Base-by-base conservation (phyloP, 2,113 vertebrate species). In the Hepsetus odoe region DNA sequence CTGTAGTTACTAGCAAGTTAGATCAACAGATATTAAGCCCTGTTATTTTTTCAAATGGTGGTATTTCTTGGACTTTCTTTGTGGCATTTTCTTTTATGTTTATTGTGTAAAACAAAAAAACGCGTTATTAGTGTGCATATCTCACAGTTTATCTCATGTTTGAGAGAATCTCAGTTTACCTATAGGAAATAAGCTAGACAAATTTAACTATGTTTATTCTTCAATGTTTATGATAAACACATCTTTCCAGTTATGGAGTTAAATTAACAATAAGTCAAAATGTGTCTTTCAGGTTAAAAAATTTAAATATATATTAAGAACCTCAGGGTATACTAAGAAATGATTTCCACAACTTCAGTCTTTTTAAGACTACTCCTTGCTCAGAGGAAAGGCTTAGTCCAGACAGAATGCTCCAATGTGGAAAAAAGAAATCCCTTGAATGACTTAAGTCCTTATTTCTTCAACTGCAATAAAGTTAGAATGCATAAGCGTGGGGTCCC, bases 61-160 rank as follows among this genome's bases (percentile, higher is more conserved):
- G 55, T 88, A 78, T 65, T 51, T 53, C 62, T 58, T 75, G 49
- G 49, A 79, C 78, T 84, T 85, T 74, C 24, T 79, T 77, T 64
- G 74, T 83, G 79, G 80, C 80, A 88, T 74, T 78, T 58, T 84
- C 38, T 80, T 86, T 2, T 86, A 87, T 80, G 69, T 79, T 77
- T 77, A 69, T 82, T 85, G 85, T 77, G 86, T 83, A 82, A 79
- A 66, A 64, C n/a, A n/a, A 65, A 75, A 40, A 82, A 83, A 68
- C 74, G 56, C 24, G 58, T 22, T 66, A 22, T 22, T 76, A 76
- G 24, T 73, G 75, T 61, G 20, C 46, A 62, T 12, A 81, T 77
- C 80, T 49, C 59, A 59, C 71, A 82, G 49, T 56, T 68, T n/a
- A n/a, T n/a, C n/a, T n/a, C n/a, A 30, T 20, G 74, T 82, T 72